Base-by-base conservation (phyloP, 37 sponge, comb jelly and placozoan species). In the Dysidea cf. avara region DNA sequence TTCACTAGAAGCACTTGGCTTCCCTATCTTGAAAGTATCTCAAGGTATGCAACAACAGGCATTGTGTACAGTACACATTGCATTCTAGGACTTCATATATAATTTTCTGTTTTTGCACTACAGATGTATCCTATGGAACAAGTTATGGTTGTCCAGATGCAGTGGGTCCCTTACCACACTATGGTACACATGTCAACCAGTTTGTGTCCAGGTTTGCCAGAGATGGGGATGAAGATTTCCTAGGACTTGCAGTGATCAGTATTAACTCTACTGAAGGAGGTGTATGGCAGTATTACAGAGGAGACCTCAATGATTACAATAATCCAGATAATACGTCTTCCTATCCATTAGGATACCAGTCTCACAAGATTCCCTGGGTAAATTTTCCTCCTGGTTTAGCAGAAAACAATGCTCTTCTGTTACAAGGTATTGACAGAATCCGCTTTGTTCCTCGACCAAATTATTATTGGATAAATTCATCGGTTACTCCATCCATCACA, bases 231-330 rank as follows among this genome's bases (percentile, higher is more conserved):
- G 56, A 46, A 1, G 56, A 78, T 35, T 26, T 75, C 28, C 56
- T 92, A 0, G 92, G 92, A 52, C 18, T 85, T 48, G 87, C 92
- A 12, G 79, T 92, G 0, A 54, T 76, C 2, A 76, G 65, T 32
- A 7, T 35, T 6, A 30, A 38, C 54, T 3, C 55, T 0, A 22
- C 37, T 7, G 25, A 31, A 3, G 32, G 53, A 20, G 92, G 92
- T 28, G 75, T 87, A 34, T 92, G 92, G 92, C 87, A 86, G 61
- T 92, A 86, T 40, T 58, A 65, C 58, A 65, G 84, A 56, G 71
- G 75, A 1, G 74, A 83, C 84, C n/a, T n/a, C n/a, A n/a, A n/a
- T n/a, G n/a, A n/a, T n/a, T n/a, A n/a, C n/a, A n/a, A n/a, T n/a
- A 38, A 74, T 74, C 21, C 40, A 14, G 20, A 20, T 6, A 34